These are phyloP conservation scores for Chionoecetes opilio DNA, from an alignment of 1,140 invertebrate species.

Conservation along the genomic window DNA sequence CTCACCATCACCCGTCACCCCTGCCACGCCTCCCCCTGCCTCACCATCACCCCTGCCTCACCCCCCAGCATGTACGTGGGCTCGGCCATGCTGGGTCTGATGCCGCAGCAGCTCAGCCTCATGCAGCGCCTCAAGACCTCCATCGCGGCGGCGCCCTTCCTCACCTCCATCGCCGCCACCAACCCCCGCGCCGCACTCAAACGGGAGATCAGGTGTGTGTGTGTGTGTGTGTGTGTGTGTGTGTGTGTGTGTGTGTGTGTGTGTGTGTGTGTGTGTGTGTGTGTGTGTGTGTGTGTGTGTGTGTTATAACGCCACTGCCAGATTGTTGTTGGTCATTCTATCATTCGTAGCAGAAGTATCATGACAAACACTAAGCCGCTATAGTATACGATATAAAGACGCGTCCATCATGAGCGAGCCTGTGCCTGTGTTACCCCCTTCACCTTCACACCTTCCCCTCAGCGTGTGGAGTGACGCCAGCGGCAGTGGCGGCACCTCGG, in stretches of 20 bases:
- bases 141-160: constrained; percentile 53
- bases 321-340: background rate
- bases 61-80: constrained; percentile 66
- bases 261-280: background rate
- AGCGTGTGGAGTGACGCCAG: constrained; percentile 80
- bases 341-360: too few species aligned
- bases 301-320: too few species aligned
- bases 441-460: background rate
- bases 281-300: too few species aligned
- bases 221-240: constrained; percentile 11
- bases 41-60: background rate
- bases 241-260: background rate
- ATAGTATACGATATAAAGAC: too few species aligned
- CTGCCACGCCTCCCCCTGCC: too few species aligned
- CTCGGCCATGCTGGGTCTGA: constrained; percentile 64
- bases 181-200: constrained; percentile 40
- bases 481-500: constrained; percentile 62
- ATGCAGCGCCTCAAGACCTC: constrained; percentile 63
- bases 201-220: constrained; percentile 65
- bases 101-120: constrained; percentile 53
- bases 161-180: constrained; percentile 41
- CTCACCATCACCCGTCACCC: too few species aligned
- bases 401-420: too few species aligned
- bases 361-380: too few species aligned
- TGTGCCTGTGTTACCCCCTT: background rate